phyloP scores from a whole-genome alignment of 2,888 invertebrate genomes.

The Lumbricus terrestris region DNA sequence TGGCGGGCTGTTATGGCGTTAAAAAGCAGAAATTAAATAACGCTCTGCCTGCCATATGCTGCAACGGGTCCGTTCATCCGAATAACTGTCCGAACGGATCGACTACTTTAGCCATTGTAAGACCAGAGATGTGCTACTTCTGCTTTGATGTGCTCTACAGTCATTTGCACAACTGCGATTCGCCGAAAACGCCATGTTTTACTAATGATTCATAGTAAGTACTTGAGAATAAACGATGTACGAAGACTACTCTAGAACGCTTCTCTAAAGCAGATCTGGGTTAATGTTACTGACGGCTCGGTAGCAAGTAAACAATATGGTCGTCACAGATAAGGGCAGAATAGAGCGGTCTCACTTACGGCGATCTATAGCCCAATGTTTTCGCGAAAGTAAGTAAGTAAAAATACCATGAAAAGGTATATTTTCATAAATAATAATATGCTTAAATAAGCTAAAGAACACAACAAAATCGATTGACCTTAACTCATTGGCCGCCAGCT shows the following conservation, averaged over 20 bases:
- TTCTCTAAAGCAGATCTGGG: background rate
- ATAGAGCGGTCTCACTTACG: too few relatives aligned
- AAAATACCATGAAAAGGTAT: too few relatives aligned
- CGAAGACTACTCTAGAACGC: background rate
- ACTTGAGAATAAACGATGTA: background rate
- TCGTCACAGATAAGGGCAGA: too few relatives aligned
- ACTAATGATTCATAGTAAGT: constrained; percentile 71
- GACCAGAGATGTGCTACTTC: constrained; percentile 90
- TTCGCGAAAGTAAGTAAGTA: too few relatives aligned
- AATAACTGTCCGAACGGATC: background rate
- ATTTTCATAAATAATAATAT: too few relatives aligned
- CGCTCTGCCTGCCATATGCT: background rate
- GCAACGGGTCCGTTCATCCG: constrained; percentile 6
- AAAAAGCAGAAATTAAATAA: constrained; percentile 13
- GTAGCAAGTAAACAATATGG: too few relatives aligned
- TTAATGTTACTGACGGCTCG: too few relatives aligned
- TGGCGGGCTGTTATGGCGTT: constrained; percentile 15
- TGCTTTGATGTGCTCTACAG: constrained; percentile 97
- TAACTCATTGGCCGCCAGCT: too few relatives aligned
- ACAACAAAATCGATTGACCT: too few relatives aligned
- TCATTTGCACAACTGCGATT: constrained; percentile 87
- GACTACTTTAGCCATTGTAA: constrained; percentile 43
- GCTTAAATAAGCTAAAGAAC: too few relatives aligned
- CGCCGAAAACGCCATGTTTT: constrained; percentile 81
- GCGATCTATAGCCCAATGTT: too few relatives aligned